A percentile compares a stretch with the other conserved stretches of the same genome.
Evolutionary conservation across 2,113 vertebrate genomes (phyloP).

Genomic region (Syngnathus scovelli): DNA sequence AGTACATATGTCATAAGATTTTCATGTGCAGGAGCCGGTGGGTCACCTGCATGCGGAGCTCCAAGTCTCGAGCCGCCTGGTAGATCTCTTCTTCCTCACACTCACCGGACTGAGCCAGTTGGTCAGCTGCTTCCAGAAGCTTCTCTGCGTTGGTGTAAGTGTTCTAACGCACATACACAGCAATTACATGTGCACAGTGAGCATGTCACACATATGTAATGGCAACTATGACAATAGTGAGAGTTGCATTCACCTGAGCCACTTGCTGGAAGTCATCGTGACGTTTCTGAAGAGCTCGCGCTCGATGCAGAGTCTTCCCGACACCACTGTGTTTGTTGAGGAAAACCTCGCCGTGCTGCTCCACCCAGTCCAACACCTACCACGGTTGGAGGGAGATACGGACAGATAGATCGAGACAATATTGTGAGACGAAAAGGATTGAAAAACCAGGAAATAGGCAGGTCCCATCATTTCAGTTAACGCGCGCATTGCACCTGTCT

Average conservation of each 20-base stretch:
- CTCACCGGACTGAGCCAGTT: conserved; percentile 67
- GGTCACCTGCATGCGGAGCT: conserved; percentile 63
- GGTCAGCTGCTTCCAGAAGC: conserved; percentile 65
- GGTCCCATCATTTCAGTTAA: not conserved
- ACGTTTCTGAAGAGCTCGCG: conserved; percentile 90
- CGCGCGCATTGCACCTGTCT: conserved; percentile 79
- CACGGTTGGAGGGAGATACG: not conserved
- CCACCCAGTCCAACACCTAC: conserved; percentile 96
- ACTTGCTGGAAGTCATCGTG: conserved; percentile 98
- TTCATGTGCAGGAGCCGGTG: not conserved
- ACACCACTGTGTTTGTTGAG: conserved; percentile 96
- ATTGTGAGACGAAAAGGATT: not conserved
- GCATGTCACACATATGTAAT: not conserved
- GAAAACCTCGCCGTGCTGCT: conserved; percentile 95
- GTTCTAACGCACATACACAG: conserved; percentile 45
- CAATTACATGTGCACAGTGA: not conserved
- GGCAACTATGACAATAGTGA: not conserved
- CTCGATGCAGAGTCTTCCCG: conserved; percentile 90
- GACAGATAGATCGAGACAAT: not conserved
- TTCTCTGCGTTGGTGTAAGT: conserved; percentile 70
- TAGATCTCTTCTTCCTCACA: conserved; percentile 69
- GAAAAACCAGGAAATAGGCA: not conserved
- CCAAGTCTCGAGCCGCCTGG: conserved; percentile 61
- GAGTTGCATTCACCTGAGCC: conserved; percentile 78
- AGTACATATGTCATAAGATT: not conserved